Percentiles rank a stretch among this genome's conserved stretches.
phyloP scores from a whole-genome alignment of 2,888 invertebrate genomes.

The Vannuccia rotundouncinata region DNA sequence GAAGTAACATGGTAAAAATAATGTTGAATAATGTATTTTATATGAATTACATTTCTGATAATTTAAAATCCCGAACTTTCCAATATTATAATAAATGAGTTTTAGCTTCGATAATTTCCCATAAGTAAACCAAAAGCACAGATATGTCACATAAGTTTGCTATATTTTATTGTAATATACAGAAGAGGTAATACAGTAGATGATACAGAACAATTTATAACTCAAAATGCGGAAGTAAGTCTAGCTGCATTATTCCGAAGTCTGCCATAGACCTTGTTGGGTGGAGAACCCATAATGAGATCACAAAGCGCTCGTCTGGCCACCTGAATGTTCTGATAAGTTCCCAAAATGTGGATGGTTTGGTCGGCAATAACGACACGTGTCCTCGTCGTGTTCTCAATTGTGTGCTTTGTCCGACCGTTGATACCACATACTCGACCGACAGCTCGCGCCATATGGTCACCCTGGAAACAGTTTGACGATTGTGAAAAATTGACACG shows the following conservation, averaged over 20 bases:
- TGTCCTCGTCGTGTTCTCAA: conserved; percentile 96
- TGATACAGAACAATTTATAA: too few species aligned
- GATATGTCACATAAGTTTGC: too few species aligned
- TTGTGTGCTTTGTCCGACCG: conserved; percentile 90
- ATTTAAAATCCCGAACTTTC: too few species aligned
- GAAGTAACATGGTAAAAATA: too few species aligned
- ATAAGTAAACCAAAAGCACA: too few species aligned
- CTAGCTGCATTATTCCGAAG: neutral
- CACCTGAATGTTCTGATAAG: conserved; percentile 88
- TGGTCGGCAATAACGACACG: conserved; percentile 90
- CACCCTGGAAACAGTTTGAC: conserved; percentile 64
- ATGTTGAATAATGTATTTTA: too few species aligned
- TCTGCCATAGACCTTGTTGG: conserved; percentile 89
- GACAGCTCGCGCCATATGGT: conserved; percentile 87
- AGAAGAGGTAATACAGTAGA: too few species aligned
- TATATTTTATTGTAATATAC: too few species aligned
- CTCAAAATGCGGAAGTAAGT: neutral
- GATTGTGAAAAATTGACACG: too few species aligned
- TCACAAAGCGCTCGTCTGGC: conserved; percentile 90
- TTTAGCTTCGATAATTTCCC: too few species aligned
- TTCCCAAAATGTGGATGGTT: conserved; percentile 91
- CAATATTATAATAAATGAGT: too few species aligned
- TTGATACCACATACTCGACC: conserved; percentile 96
- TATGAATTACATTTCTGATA: too few species aligned
- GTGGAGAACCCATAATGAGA: conserved; percentile 84